Evolutionary conservation across 2,797 vertebrate genomes (phyloP).

Genomic region (Micromesistius poutassou): DNA sequence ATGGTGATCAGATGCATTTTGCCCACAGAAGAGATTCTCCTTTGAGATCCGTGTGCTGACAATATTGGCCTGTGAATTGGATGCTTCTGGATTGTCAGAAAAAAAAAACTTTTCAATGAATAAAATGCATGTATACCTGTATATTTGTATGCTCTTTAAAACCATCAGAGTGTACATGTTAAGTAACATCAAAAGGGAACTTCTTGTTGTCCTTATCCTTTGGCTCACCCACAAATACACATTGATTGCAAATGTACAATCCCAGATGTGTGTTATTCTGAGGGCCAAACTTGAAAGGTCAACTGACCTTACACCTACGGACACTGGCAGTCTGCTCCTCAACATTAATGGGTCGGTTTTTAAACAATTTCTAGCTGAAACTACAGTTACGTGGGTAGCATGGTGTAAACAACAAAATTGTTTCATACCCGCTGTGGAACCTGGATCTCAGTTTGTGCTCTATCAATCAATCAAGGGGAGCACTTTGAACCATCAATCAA

Average conservation of each 20-base stretch:
- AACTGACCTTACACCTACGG: not conserved
- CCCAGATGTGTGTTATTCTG: not conserved
- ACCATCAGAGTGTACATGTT: no score
- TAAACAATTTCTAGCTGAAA: slow-evolving; percentile 9
- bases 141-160: no score
- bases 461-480: slow-evolving; percentile 24
- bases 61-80: not conserved
- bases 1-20: not conserved
- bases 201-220: no score
- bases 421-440: not conserved
- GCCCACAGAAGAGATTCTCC: not conserved
- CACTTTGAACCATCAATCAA: slow-evolving; percentile 29
- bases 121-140: no score
- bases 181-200: no score
- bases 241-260: not conserved
- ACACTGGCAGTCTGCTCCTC: slow-evolving; percentile 7
- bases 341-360: slow-evolving; percentile 26
- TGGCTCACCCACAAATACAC: no score
- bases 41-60: not conserved
- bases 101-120: not conserved
- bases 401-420: slow-evolving; percentile 2
- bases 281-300: not conserved
- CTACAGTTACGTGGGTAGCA: not conserved
- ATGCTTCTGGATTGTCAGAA: not conserved
- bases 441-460: slow-evolving; percentile 19